Base-by-base conservation (phyloP, 2,888 invertebrate genomes). In the Lasioglossum oenotherae region DNA sequence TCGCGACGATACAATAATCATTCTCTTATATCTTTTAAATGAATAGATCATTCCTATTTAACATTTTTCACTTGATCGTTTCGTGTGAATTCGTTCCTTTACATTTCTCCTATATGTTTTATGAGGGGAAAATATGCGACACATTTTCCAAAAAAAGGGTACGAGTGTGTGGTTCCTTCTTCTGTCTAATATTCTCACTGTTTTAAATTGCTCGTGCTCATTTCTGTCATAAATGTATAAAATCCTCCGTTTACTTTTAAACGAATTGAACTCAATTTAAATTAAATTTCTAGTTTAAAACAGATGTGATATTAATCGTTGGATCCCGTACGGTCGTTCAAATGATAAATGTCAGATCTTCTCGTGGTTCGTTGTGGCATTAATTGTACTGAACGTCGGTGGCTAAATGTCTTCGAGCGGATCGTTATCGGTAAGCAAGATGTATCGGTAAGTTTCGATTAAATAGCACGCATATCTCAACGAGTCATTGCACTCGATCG, bases 401-500 rank as follows among this genome's bases (percentile, higher is more conserved):
- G 44, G 71, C 31, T 81, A 38, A 72, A 78, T 72, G 16, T 23
- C 14, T 6, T 14, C 82, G 14, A 8, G 31, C 23, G 23, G 5
- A 23, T 57, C 23, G 38, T 38, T 41, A 44, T 60, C 53, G 71
- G 1, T 12, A 8, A 16, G 8, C 74, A 38, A 75, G 72, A 72
- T 46, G 23, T 53, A 73, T 76, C 49, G 80, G 16, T n/a, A 64
- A 64, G 41, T 72, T 81, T 64, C 64, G 23, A 19, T 23, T 64
- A 76, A 64, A 81, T 49, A 38, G 23, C 46, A 27, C 27, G 23
- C 64, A 44, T 76, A 76, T 76, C 83, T 64, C 76, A 27, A 31
- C n/a, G 83, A 75, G 64, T 76, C 75, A 76, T 76, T 73, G 64
- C 81, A 44, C 12, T n/a, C 38, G 46, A 10, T n/a, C 60, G 49